Evolutionary conservation across 2,797 vertebrate species (phyloP).

Genomic region (Eremophila alpestris): DNA sequence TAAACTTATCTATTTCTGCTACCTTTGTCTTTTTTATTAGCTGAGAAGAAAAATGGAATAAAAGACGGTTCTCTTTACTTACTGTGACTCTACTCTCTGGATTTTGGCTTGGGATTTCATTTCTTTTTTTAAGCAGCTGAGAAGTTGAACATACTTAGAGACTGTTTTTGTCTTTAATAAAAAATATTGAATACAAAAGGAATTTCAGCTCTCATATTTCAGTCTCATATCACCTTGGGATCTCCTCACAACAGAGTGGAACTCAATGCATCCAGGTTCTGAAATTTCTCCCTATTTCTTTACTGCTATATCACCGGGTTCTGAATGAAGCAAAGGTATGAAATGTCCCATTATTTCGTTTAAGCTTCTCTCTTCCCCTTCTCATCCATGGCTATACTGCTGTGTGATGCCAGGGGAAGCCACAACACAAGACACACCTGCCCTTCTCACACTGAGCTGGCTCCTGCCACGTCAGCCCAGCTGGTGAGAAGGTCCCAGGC

Average conservation of each 20-base stretch:
- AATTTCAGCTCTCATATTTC: not conserved
- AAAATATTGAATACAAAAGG: not conserved
- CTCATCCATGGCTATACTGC: not conserved
- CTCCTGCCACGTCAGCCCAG: not conserved
- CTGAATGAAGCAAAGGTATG: not conserved
- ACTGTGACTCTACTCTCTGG: not conserved
- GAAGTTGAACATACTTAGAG: not conserved
- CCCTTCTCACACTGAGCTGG: not conserved
- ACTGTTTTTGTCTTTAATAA: not conserved
- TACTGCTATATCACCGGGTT: not conserved
- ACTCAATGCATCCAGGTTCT: not conserved
- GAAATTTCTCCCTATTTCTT: not conserved
- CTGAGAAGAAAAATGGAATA: not conserved
- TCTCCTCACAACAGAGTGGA: not conserved
- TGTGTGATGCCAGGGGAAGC: not conserved
- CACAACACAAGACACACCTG: accelerated
- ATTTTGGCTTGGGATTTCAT: not conserved
- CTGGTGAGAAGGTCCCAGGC: not conserved
- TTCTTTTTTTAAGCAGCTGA: not conserved
- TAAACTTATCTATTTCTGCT: not conserved
- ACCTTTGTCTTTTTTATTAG: not conserved
- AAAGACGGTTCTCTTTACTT: not conserved
- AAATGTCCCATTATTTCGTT: not conserved
- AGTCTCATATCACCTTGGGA: not conserved
- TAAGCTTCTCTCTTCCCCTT: not conserved